phyloP scores from a whole-genome alignment of 2,888 invertebrate genomes.

The Caenorhabditis sulstoni region DNA sequence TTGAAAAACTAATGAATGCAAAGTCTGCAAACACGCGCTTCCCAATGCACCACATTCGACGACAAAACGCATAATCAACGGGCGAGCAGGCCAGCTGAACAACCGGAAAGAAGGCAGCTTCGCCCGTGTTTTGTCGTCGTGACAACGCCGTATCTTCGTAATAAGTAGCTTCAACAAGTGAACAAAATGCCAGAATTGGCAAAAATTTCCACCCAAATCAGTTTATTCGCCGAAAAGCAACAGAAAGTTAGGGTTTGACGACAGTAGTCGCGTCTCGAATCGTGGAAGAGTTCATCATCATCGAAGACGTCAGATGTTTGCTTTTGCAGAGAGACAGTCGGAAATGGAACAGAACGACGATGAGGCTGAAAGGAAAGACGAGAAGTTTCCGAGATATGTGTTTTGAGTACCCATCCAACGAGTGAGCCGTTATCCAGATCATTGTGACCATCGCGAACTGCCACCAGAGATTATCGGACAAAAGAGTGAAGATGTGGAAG shows the following conservation, averaged over 20 bases:
- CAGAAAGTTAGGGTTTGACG: constrained; percentile 7
- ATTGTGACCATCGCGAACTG: constrained; percentile 55
- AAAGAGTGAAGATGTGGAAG: constrained; percentile 45
- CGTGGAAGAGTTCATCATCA: constrained; percentile 38
- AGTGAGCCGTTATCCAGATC: constrained; percentile 49
- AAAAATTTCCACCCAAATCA: too few relatives aligned
- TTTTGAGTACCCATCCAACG: constrained; percentile 47
- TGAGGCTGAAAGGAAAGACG: constrained; percentile 27
- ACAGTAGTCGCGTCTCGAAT: constrained; percentile 11
- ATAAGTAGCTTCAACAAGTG: too few relatives aligned
- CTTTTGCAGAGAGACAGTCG: constrained; percentile 31
- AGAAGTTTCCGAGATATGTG: background rate
- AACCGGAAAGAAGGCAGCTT: too few relatives aligned
- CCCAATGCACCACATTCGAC: background rate
- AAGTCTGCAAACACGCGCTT: constrained; percentile 27
- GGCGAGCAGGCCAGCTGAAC: too few relatives aligned
- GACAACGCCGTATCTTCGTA: too few relatives aligned
- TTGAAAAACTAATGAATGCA: too few relatives aligned
- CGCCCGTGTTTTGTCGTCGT: too few relatives aligned
- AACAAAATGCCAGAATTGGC: too few relatives aligned
- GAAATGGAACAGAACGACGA: constrained; percentile 52
- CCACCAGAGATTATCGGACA: constrained; percentile 53
- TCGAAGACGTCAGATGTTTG: constrained; percentile 29
- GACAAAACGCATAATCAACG: too few relatives aligned
- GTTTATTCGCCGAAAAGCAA: constrained; percentile 11